Evolutionary conservation across 2,797 vertebrate species (phyloP).

Genomic region (Pangasius macronema): DNA sequence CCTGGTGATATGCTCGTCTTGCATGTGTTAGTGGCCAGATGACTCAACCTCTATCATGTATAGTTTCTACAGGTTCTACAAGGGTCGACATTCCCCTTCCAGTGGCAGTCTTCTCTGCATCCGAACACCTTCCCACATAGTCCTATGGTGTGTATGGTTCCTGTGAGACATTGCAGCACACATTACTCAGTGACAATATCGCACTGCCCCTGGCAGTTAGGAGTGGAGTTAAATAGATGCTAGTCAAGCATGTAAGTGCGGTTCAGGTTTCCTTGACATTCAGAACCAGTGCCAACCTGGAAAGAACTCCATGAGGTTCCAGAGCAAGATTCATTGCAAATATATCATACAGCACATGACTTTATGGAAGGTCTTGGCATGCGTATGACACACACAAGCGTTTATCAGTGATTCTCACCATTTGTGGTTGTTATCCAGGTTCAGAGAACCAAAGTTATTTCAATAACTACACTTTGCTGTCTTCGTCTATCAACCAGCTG

Average conservation of each 20-base stretch:
- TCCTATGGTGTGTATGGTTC: neutral
- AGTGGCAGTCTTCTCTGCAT: neutral
- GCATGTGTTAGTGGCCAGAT: neutral
- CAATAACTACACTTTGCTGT: neutral
- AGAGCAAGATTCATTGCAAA: neutral
- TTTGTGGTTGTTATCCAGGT: neutral
- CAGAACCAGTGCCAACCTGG: neutral
- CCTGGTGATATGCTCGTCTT: neutral
- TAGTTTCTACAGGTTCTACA: neutral
- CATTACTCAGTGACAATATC: neutral
- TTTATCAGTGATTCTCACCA: neutral
- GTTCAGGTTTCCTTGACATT: neutral
- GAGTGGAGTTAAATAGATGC: neutral
- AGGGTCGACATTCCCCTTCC: neutral
- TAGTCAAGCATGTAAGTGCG: neutral
- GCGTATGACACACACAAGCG: neutral
- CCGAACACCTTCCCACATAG: neutral
- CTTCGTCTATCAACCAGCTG: neutral
- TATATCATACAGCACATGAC: neutral
- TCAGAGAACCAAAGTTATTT: neutral
- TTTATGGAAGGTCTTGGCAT: neutral
- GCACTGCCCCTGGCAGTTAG: neutral
- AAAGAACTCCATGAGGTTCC: neutral
- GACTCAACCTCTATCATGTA: neutral
- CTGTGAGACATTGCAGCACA: neutral